Evolutionary conservation across 2,797 vertebrate species (phyloP), one percentile per base, ranked within the genome.

Genomic region (Anguilla pacifica): DNA sequence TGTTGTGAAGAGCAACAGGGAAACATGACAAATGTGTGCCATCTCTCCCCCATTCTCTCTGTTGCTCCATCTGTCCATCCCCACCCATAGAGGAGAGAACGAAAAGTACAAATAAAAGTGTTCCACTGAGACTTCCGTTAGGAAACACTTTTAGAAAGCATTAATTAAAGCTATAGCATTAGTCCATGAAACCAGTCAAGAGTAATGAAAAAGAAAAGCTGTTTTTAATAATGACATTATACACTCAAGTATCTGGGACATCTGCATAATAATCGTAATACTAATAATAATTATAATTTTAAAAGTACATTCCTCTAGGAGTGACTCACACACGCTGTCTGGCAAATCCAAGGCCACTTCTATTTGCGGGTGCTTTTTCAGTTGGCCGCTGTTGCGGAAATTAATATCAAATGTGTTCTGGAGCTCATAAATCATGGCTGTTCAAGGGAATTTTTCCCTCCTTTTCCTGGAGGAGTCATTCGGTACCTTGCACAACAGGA

Each of bases 391-490:
- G 93, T 93, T 94, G 93, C 91, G 93, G 94, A 96, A 95, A 96
- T 96, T 92, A 96, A 95, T 94, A 96, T 96, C 93, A 95, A 96
- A 95, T 95, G 93, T 94, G 94, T 92, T 93, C 91, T 92, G 91
- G 91, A 92, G 93, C 93, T 92, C 94, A 95, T 95, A 95, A 96
- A 96, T 95, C 95, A 95, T 95, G 95, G 95, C 92, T 93, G 89
- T 93, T 92, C 92, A 92, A 91, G 59, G 92, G 92, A 94, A 93
- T 92, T 95, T 91, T 93, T 90, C 55, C 55, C 51, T 53, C 55
- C 11, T 57, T 92, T 88, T 84, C 93, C 95, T 93, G 93, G 89
- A 92, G 91, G 91, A 92, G 93, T 92, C 91, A 82, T 92, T 86
- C 86, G 92, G 91, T 89, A 93, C 92, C 92, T 90, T 93, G 92